Evolutionary conservation across 2,797 vertebrate species (phyloP), one percentile per base, ranked within the genome.

Genomic region (Poecilia picta): DNA sequence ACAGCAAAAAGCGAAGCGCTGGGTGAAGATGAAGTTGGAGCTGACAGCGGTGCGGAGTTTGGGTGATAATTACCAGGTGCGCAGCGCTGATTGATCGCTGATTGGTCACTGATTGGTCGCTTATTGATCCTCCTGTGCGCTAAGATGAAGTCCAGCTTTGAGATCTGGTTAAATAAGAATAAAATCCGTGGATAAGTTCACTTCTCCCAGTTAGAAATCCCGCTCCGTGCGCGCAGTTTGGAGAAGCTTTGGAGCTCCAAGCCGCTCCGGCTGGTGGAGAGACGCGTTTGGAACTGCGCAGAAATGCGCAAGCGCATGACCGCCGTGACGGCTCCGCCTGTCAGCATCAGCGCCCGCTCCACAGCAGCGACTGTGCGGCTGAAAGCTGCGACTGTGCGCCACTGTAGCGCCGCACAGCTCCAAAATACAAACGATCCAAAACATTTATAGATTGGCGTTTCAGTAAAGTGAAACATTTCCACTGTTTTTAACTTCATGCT

Each of bases 241-340:
- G 12, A 45, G 36, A 25, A 47, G 36, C 28, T 82, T 70, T 75
- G 41, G 0, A 79, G 68, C 66, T 68, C 59, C 6, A 75, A 82
- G 72, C 80, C 16, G 76, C 55, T 68, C 82, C 11, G 66, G 51
- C 70, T n/a, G 81, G 12, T 25, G 18, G 76, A 75, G 76, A 76
- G 49, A 43, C 31, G 28, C 18, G 5, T 59, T 13, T 39, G 73
- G 2, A 59, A 0, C 59, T 18, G 83, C 31, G 77, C 64, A 41
- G 59, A 78, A 66, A 87, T 92, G 90, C 92, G 92, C 93, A 94
- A 39, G 92, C 93, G 92, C 89, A 74, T 46, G 41, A 49, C 66
- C 3, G 20, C 77, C 7, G 8, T 81, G 88, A 88, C 80, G 87
- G 86, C 79, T 78, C 10, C 78, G 76, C 70, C 81, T 85, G 82